Conservation (phyloP, 2,113 vertebrate species). For the Columbina picui region DNA sequence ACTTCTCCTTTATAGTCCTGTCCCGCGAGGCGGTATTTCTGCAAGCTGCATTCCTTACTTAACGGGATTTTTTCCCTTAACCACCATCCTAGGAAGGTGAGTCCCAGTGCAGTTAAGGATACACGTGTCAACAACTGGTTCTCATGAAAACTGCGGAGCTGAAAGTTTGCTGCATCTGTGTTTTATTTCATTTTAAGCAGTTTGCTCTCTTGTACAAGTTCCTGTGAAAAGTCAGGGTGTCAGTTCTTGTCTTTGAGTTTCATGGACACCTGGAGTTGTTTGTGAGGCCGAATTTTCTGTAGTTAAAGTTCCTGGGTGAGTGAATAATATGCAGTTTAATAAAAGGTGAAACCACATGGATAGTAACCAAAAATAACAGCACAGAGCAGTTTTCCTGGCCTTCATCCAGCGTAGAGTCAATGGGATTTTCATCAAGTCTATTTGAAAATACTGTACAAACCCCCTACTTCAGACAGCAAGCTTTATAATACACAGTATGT, state of each 20-base stretch:
- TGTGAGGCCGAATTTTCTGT: neutral
- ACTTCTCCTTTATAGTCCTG: neutral
- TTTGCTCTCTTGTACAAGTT: neutral
- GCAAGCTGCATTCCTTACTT: slow-evolving; percentile 1
- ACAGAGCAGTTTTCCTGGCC: neutral
- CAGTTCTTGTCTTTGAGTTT: neutral
- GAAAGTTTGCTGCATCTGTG: slow-evolving; percentile 5
- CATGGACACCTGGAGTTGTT: slow-evolving; percentile 7
- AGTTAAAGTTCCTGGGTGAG: slow-evolving; percentile 18
- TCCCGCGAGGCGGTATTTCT: neutral
- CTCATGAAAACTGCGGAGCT: slow-evolving; percentile 20
- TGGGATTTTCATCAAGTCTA: neutral
- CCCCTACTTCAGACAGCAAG: neutral
- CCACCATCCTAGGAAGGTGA: neutral
- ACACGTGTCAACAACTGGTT: slow-evolving; percentile 10
- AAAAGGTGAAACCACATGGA: slow-evolving; percentile 31
- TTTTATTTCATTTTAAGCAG: slow-evolving; percentile 4
- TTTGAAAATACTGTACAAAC: neutral
- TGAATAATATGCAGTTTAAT: slow-evolving; percentile 17
- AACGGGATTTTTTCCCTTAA: neutral
- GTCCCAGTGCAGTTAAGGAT: slow-evolving; percentile 26
- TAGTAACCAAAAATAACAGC: slow-evolving; percentile 11
- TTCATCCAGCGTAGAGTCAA: neutral
- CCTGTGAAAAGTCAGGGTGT: neutral
- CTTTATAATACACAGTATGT: neutral